Evolutionary conservation across 2,113 vertebrate genomes (phyloP).

Genomic region (Salvelinus alpinus): DNA sequence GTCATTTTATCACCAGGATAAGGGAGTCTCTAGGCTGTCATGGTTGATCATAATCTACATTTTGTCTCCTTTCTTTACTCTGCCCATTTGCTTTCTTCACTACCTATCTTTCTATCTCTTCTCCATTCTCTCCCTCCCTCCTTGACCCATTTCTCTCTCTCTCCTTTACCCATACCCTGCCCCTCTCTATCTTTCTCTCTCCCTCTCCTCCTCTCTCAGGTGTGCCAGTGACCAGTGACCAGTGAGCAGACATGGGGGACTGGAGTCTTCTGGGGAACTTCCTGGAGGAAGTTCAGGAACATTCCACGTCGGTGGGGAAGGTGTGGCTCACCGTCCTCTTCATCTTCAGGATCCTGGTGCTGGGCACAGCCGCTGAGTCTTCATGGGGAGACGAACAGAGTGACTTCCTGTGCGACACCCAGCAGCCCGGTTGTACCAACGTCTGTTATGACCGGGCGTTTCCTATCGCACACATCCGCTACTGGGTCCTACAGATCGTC

Average conservation of each 20-base stretch:
- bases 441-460: slow-evolving; percentile 96
- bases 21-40: slow-evolving; percentile 23
- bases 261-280: slow-evolving; percentile 96
- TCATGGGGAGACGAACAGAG: slow-evolving; percentile 97
- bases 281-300: slow-evolving; percentile 95
- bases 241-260: slow-evolving; percentile 84
- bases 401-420: slow-evolving; percentile 91
- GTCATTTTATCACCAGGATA: slow-evolving; percentile 27
- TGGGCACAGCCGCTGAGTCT: slow-evolving; percentile 93
- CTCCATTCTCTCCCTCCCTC: not conserved
- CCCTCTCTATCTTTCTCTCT: not conserved
- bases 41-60: not conserved
- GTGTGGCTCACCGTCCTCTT: slow-evolving; percentile 96
- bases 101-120: slow-evolving; percentile 4
- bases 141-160: not conserved
- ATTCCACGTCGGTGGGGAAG: slow-evolving; percentile 95
- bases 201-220: slow-evolving; percentile 39
- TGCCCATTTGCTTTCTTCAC: slow-evolving; percentile 11
- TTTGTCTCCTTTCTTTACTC: slow-evolving; percentile 24
- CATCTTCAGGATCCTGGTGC: slow-evolving; percentile 97
- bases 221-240: not conserved
- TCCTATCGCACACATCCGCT: slow-evolving; percentile 95
- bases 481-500: slow-evolving; percentile 97
- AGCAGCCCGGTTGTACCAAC: slow-evolving; percentile 92
- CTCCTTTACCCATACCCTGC: not conserved